phyloP scores from a whole-genome alignment of 2,888 invertebrate species.

The Salpingus planirostris region DNA sequence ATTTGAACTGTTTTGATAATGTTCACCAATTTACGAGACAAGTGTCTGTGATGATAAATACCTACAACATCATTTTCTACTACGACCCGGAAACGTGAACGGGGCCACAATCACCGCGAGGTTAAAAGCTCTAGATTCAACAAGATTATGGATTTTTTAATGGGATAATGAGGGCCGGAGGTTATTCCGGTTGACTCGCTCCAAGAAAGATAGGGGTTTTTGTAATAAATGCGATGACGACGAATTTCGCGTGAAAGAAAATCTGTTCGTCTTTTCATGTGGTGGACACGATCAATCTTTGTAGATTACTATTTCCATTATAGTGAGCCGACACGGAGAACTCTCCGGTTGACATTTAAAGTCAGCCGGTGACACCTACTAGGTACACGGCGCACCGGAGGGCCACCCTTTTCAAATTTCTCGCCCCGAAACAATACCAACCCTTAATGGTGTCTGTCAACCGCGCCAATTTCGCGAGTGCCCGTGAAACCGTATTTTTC shows the following conservation, averaged over 20 bases:
- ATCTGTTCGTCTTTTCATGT: constrained; percentile 12
- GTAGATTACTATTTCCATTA: constrained; percentile 15
- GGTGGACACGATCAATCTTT: constrained; percentile 13
- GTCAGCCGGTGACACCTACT: constrained; percentile 12
- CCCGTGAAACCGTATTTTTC: no score
- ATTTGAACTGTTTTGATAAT: no score
- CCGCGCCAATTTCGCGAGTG: background rate
- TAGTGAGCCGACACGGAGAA: constrained; percentile 10
- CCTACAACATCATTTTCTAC: no score
- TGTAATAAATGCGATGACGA: constrained; percentile 8
- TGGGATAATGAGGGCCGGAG: constrained; percentile 2
- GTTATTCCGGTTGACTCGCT: constrained; percentile 8
- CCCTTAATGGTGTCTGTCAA: background rate
- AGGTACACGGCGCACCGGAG: constrained; percentile 6
- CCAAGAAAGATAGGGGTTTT: constrained; percentile 6
- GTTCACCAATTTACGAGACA: no score
- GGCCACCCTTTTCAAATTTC: constrained; percentile 11
- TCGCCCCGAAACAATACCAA: constrained; percentile 8
- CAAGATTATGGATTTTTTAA: no score
- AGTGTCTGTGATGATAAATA: no score
- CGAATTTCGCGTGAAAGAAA: constrained; percentile 10
- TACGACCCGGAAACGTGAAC: no score
- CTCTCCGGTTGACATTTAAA: constrained; percentile 10
- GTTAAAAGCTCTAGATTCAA: no score
- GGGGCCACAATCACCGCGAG: no score